These are phyloP conservation scores for Chamaetylas fuelleborni DNA, from an alignment of 2,113 vertebrate genomes.

Conservation along the genomic window DNA sequence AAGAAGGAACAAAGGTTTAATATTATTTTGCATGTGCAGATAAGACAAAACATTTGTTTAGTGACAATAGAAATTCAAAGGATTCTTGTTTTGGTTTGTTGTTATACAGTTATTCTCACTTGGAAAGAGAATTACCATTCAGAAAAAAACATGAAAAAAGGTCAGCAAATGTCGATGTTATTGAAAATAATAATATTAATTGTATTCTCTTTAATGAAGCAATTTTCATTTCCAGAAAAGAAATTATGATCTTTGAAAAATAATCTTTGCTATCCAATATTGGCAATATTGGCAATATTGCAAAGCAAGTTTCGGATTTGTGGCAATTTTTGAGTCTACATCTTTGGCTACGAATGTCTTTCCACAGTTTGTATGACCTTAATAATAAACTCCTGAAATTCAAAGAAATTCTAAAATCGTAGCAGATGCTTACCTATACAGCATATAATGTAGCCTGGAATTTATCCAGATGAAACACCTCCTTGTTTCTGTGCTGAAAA, in stretches of 20 bases:
- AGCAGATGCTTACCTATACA: not conserved
- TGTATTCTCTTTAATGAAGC: constrained; percentile 39
- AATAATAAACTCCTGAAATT: not conserved
- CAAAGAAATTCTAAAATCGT: not conserved
- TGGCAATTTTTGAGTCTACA: not conserved
- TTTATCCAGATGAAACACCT: not conserved
- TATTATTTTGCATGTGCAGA: constrained; percentile 5
- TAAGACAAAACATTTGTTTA: not conserved
- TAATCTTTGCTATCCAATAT: constrained; percentile 8
- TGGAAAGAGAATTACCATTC: not conserved
- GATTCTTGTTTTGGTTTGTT: not conserved
- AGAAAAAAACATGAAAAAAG: not conserved
- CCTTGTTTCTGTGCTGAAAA: not conserved
- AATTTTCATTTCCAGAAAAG: constrained; percentile 34
- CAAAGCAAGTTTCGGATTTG: not conserved
- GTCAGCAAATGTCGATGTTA: constrained; percentile 1
- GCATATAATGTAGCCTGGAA: accelerated
- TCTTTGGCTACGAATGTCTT: not conserved
- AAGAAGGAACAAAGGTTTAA: not conserved
- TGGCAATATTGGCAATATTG: not conserved
- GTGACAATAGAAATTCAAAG: not conserved
- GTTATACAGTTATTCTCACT: not conserved
- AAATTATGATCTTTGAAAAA: constrained; percentile 35
- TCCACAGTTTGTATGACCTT: not conserved
- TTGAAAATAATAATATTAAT: constrained; percentile 61